phyloP scores from a whole-genome alignment of 2,797 vertebrate genomes.

The Emys orbicularis region DNA sequence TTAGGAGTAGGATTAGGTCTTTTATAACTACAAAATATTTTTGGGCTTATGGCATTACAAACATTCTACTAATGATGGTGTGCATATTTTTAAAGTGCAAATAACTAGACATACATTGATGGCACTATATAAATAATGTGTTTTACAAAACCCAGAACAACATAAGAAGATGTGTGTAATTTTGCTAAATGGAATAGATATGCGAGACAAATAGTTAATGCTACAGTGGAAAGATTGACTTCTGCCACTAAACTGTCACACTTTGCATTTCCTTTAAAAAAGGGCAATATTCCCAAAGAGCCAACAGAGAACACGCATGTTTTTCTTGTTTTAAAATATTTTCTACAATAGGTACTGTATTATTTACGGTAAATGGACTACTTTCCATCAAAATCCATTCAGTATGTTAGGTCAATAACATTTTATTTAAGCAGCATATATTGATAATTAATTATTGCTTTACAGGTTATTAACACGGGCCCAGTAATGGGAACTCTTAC shows the following conservation, averaged over 20 bases:
- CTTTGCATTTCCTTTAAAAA: background rate
- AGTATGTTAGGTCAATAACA: background rate
- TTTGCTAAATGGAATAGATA: background rate
- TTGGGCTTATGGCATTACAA: constrained; percentile 23
- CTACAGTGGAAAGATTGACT: background rate
- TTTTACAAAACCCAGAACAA: background rate
- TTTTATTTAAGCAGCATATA: background rate
- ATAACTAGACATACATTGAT: background rate
- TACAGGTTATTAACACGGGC: background rate
- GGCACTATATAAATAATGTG: no score
- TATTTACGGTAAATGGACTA: background rate
- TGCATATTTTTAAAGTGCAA: constrained; percentile 31
- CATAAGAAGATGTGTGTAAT: fast-evolving
- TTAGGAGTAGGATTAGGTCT: background rate
- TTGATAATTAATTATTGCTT: background rate
- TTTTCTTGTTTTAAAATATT: background rate
- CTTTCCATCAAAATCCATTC: background rate
- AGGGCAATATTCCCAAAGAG: background rate
- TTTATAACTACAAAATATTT: constrained; percentile 15
- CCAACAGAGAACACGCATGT: background rate
- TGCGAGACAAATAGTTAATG: background rate
- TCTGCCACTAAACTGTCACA: background rate
- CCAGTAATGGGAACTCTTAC: background rate
- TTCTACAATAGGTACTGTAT: background rate
- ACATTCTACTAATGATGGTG: constrained; percentile 38